Conservation (phyloP, 2,888 invertebrate species). For the Drosophila algonquin region DNA sequence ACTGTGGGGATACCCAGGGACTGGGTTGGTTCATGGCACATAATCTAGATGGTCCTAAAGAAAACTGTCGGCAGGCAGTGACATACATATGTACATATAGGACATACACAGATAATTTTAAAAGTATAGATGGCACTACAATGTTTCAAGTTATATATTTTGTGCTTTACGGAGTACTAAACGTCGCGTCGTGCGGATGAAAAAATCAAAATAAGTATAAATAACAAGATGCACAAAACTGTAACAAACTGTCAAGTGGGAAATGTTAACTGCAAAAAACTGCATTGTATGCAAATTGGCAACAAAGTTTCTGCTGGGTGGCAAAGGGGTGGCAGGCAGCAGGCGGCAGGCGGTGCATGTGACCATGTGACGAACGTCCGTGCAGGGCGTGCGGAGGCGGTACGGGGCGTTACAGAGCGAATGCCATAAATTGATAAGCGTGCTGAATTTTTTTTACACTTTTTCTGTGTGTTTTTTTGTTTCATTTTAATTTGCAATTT, state of each 20-base stretch:
- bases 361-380: not conserved
- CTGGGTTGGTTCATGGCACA: not conserved
- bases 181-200: not conserved
- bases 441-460: conserved; percentile 41
- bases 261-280: conserved; percentile 28
- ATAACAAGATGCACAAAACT: conserved; percentile 10
- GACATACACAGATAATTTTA: too few relatives aligned
- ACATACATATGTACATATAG: too few relatives aligned
- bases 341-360: not conserved
- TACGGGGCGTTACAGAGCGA: not conserved
- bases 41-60: too few relatives aligned
- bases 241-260: conserved; percentile 35
- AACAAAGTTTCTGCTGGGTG: conserved; percentile 56
- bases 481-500: conserved; percentile 25
- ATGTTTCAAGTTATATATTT: too few relatives aligned
- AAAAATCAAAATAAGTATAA: conserved; percentile 21
- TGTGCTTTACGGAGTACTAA: not conserved
- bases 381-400: not conserved
- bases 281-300: conserved; percentile 75
- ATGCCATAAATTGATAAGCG: conserved; percentile 65
- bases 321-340: too few relatives aligned
- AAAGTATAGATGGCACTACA: too few relatives aligned
- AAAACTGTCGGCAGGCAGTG: too few relatives aligned
- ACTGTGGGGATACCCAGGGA: not conserved
- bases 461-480: conserved; percentile 13